phyloP scores from a whole-genome alignment of 2,797 vertebrate genomes.

The Aulostomus chinensis region DNA sequence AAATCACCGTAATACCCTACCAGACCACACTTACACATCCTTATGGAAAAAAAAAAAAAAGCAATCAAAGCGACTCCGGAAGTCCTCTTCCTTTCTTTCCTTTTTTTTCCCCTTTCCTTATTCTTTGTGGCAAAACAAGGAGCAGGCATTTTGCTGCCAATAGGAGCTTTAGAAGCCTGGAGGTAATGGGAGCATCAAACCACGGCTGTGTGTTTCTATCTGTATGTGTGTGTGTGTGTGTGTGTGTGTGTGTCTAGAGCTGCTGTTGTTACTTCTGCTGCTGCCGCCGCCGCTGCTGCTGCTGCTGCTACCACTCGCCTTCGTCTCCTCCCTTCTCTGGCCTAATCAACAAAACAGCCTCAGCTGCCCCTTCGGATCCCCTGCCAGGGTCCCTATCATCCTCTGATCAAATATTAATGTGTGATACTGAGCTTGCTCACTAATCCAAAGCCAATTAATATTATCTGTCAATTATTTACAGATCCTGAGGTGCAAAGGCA shows the following conservation, averaged over 20 bases:
- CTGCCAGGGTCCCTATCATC: constrained; percentile 99
- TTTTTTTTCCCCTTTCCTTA: constrained; percentile 33
- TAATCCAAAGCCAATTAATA: constrained; percentile 99
- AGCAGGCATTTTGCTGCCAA: constrained; percentile 79
- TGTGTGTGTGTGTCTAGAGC: constrained; percentile 66
- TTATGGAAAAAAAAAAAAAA: constrained; percentile 54
- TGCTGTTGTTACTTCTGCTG: constrained; percentile 43
- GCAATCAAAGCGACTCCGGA: constrained; percentile 71
- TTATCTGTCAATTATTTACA: constrained; percentile 99
- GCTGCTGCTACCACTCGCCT: constrained; percentile 56
- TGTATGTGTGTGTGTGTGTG: constrained; percentile 69
- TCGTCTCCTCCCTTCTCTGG: constrained; percentile 83
- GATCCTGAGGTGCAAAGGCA: constrained; percentile 99
- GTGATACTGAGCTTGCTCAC: constrained; percentile 99
- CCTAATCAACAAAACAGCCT: constrained; percentile 95
- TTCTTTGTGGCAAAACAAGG: constrained; percentile 64
- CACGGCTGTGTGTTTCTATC: constrained; percentile 48
- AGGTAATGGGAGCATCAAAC: constrained; percentile 82
- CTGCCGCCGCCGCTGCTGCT: constrained; percentile 60
- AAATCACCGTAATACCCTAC: constrained; percentile 10
- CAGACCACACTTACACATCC: constrained; percentile 26
- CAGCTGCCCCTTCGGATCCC: constrained; percentile 97
- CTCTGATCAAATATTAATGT: constrained; percentile 99
- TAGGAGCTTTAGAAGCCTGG: constrained; percentile 76
- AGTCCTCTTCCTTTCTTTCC: constrained; percentile 59